These are phyloP conservation scores for Myiozetetes cayanensis DNA, from an alignment of 2,113 vertebrate genomes.

Conservation along the genomic window DNA sequence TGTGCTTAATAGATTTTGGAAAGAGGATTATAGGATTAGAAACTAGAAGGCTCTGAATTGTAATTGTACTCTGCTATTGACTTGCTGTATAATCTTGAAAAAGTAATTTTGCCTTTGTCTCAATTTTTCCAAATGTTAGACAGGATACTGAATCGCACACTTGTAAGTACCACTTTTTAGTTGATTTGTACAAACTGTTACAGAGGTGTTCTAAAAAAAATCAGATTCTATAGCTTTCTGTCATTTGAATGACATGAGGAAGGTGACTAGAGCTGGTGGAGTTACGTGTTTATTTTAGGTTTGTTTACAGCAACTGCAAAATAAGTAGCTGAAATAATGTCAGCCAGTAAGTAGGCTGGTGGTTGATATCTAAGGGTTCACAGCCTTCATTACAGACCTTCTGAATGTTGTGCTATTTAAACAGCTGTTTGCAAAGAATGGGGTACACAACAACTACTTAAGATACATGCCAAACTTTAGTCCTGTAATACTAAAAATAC, in stretches of 20 bases:
- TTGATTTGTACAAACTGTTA: not conserved
- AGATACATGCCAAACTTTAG: not conserved
- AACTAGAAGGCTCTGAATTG: not conserved
- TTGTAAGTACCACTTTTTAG: not conserved
- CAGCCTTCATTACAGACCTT: not conserved
- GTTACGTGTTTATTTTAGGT: not conserved
- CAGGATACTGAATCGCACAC: not conserved
- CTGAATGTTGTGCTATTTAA: not conserved
- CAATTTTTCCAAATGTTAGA: not conserved
- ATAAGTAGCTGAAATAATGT: not conserved
- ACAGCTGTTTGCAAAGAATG: not conserved
- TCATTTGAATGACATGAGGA: not conserved
- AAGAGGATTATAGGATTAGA: constrained; percentile 8
- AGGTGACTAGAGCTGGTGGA: not conserved
- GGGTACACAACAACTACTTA: not conserved
- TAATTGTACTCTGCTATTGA: not conserved
- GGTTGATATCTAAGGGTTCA: not conserved
- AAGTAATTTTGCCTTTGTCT: constrained; percentile 15
- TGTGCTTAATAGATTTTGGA: not conserved
- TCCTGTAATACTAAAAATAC: not conserved
- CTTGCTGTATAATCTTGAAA: not conserved
- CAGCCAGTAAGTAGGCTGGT: not conserved
- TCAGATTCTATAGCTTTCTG: not conserved
- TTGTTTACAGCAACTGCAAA: not conserved
- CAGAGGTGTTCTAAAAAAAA: not conserved